phyloP scores from a whole-genome alignment of 2,888 invertebrate genomes.

The Holacanthella duospinosa region DNA sequence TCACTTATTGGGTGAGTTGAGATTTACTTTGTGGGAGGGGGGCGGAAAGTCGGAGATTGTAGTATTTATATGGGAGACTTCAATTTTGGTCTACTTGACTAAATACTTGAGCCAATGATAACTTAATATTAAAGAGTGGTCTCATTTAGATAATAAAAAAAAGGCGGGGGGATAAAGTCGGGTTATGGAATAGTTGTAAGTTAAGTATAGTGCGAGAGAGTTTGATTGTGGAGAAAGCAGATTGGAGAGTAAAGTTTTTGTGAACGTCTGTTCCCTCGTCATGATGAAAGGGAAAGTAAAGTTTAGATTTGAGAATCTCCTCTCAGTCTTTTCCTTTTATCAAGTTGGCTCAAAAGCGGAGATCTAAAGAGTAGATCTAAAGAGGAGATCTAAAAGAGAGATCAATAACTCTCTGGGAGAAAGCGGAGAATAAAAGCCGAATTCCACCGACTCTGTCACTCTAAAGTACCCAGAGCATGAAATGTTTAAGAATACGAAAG shows the following conservation, averaged over 20 bases:
- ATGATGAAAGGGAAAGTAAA: not conserved
- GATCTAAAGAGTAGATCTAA: not conserved
- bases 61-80: too few relatives aligned
- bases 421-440: not conserved
- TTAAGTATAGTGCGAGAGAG: not conserved
- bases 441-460: not conserved
- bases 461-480: not conserved
- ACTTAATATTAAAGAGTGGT: too few relatives aligned
- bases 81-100: too few relatives aligned
- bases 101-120: too few relatives aligned
- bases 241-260: not conserved
- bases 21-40: too few relatives aligned
- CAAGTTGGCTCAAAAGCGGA: not conserved
- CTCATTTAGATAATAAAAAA: too few relatives aligned
- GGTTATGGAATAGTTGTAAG: not conserved
- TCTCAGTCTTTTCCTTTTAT: constrained; percentile 3
- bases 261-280: not conserved
- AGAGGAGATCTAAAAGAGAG: not conserved
- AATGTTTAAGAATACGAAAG: not conserved
- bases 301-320: not conserved
- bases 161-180: too few relatives aligned
- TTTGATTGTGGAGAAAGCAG: not conserved
- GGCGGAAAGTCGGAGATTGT: too few relatives aligned
- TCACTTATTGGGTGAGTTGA: too few relatives aligned
- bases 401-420: not conserved